A percentile compares a stretch with the other conserved stretches of the same genome.
Evolutionary conservation across 1,140 invertebrate species (phyloP).

Genomic region (Proctacanthus coquilletti): DNA sequence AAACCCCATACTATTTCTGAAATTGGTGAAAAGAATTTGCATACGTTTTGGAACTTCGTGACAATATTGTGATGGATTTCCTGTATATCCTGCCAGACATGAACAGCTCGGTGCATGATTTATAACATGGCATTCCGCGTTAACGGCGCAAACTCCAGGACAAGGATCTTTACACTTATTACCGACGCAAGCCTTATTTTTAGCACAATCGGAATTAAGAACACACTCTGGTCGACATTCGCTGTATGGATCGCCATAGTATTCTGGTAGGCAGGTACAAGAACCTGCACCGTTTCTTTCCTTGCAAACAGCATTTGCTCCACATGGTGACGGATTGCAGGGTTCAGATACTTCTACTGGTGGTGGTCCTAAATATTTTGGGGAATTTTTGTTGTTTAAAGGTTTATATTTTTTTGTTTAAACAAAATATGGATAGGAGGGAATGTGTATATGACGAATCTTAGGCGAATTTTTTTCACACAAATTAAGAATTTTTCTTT

Average conservation of each 20-base stretch:
- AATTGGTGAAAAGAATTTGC: slow-evolving; percentile 13
- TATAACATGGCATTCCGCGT: slow-evolving; percentile 53
- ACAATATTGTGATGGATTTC: slow-evolving; percentile 54
- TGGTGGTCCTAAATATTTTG: no score
- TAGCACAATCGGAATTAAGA: slow-evolving; percentile 50
- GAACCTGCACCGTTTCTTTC: slow-evolving; percentile 61
- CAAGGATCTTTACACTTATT: slow-evolving; percentile 59
- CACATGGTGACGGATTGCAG: slow-evolving; percentile 61
- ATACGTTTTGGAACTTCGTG: slow-evolving; percentile 38
- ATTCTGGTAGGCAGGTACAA: slow-evolving; percentile 54
- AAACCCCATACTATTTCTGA: neutral
- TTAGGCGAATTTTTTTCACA: no score
- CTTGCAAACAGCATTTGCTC: slow-evolving; percentile 59
- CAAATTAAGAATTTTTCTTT: no score
- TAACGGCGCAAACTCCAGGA: slow-evolving; percentile 51
- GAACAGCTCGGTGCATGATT: slow-evolving; percentile 62
- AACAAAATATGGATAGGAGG: no score
- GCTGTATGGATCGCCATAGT: slow-evolving; percentile 56
- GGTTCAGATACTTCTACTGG: slow-evolving; percentile 38
- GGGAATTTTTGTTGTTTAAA: no score
- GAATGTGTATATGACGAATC: no score
- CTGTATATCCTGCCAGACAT: slow-evolving; percentile 50
- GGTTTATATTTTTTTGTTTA: no score
- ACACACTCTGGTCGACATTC: slow-evolving; percentile 57
- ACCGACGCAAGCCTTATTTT: slow-evolving; percentile 47